These are phyloP conservation scores for Stichopus chloronotus DNA, from an alignment of 35 echinoderm and acorn worm species.

Conservation along the genomic window DNA sequence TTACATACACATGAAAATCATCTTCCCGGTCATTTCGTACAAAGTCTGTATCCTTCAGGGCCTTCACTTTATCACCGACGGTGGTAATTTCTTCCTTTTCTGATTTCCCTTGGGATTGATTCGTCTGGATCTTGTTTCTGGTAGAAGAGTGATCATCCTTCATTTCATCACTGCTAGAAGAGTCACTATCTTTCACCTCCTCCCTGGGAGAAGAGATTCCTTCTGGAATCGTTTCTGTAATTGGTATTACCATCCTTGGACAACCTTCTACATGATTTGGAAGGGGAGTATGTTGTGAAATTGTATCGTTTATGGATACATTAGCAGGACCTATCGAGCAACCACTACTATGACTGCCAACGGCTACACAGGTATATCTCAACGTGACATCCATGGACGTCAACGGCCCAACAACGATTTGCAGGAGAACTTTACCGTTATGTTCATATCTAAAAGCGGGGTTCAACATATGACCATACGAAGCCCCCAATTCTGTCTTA, in stretches of 20 bases:
- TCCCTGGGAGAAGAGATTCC: neutral
- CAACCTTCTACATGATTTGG: neutral
- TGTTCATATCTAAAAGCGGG: neutral
- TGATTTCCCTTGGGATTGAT: no score
- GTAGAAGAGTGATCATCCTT: no score
- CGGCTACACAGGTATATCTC: neutral
- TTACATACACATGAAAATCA: no score
- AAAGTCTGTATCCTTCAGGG: no score
- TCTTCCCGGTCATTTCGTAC: no score
- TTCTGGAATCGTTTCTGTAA: neutral
- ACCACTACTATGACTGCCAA: neutral
- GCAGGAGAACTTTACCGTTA: neutral
- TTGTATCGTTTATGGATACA: neutral
- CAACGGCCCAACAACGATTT: slow-evolving; percentile 2
- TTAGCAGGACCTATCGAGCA: neutral
- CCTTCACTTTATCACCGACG: no score
- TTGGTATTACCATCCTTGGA: neutral
- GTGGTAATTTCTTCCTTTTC: no score
- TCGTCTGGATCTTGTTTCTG: no score
- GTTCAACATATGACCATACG: no score
- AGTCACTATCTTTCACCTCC: no score
- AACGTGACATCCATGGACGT: neutral
- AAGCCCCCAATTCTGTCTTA: no score
- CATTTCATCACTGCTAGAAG: no score
- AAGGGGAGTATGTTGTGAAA: neutral